Evolutionary conservation across 2,888 invertebrate species (phyloP).

Genomic region (Dione juno): DNA sequence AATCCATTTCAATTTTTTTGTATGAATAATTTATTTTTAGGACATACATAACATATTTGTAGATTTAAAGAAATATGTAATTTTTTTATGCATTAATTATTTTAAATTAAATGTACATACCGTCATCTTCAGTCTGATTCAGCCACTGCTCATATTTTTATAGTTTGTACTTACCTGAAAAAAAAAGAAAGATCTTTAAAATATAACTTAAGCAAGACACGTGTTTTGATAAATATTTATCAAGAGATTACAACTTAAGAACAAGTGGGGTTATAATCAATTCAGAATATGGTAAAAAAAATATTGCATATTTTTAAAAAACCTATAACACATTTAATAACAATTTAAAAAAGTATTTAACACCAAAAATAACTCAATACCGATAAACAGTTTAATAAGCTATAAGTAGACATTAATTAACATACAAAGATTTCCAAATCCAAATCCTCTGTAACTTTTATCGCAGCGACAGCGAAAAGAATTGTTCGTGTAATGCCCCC

Average conservation of each 20-base stretch:
- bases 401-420: slow-evolving; percentile 14
- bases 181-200: background rate
- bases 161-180: slow-evolving; percentile 18
- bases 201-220: background rate
- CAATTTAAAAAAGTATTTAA: background rate
- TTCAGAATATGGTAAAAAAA: background rate
- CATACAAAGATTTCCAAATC: slow-evolving; percentile 16
- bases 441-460: slow-evolving; percentile 20
- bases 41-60: too few species aligned
- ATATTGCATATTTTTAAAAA: background rate
- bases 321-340: background rate
- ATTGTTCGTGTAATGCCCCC: slow-evolving; percentile 27
- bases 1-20: too few species aligned
- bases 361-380: background rate
- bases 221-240: too few species aligned
- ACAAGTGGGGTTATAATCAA: too few species aligned
- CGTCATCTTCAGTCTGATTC: background rate
- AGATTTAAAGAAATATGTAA: too few species aligned
- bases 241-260: too few species aligned
- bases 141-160: background rate
- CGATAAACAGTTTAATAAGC: background rate
- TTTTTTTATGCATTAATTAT: too few species aligned
- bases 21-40: too few species aligned
- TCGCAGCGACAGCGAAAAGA: slow-evolving; percentile 27
- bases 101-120: background rate